Evolutionary conservation across 2,113 vertebrate genomes (phyloP), one percentile per base, ranked within the genome.

Genomic region (Tenebrosternarchus preto): DNA sequence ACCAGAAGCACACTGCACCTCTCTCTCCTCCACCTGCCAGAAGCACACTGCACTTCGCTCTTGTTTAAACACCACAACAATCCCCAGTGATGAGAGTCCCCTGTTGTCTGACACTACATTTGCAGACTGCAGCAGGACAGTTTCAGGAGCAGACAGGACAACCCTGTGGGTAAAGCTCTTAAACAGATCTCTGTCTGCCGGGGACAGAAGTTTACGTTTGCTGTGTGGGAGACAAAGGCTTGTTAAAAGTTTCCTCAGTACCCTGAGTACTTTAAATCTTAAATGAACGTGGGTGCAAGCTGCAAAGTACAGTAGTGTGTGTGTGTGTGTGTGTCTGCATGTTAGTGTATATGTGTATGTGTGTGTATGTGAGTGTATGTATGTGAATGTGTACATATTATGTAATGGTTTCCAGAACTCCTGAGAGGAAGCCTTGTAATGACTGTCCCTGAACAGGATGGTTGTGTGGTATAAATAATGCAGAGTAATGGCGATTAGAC

Each of bases 381-480:
- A 80, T 81, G 82, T 50, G 22, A 36, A 24, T 81, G 57, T 80
- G 77, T 81, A 39, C 84, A 63, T 78, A 69, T 80, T 77, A 78
- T 80, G 82, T 86, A 87, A 88, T 85, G 82, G 25, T 69, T 82
- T 77, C 1, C 33, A 78, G 78, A 82, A 79, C 67, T 66, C 76
- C 87, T 86, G 87, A 89, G 88, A 87, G 86, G 87, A 88, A 80
- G 84, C 79, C 79, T 89, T 81, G 56, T 43, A 76, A 88, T 89
- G 86, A 84, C 76, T 57, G 87, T 82, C 78, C 71, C 80, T 81
- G 86, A 77, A 88, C 72, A 87, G 81, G 86, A 88, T 86, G 82
- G 79, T 84, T 88, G 89, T 86, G 91, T 91, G 88, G 85, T 90
- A 91, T 93, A 88, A 92, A 93, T 93, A 89, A 92, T 93, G 91